These are phyloP conservation scores for Bufo bufo DNA, from an alignment of 2,113 vertebrate species.

Conservation along the genomic window DNA sequence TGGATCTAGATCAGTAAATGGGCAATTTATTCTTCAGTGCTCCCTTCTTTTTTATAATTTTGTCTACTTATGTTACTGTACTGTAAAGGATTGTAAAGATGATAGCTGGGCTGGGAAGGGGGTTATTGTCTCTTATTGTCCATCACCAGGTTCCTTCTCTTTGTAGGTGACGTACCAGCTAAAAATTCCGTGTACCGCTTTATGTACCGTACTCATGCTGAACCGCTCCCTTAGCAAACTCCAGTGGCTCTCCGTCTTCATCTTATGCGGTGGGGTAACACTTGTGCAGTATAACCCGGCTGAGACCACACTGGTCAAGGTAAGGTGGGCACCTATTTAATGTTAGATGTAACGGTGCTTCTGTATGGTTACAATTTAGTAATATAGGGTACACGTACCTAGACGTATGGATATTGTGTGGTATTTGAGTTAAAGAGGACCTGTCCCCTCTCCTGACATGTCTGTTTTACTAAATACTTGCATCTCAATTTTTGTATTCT, in stretches of 20 bases:
- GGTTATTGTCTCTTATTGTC: not conserved
- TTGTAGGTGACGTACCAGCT: conserved; percentile 93
- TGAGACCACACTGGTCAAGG: conserved; percentile 88
- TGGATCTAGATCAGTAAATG: not conserved
- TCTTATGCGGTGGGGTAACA: conserved; percentile 88
- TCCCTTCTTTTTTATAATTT: no score
- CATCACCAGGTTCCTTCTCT: not conserved
- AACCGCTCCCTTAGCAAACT: conserved; percentile 85
- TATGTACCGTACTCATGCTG: conserved; percentile 95
- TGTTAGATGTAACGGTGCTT: not conserved
- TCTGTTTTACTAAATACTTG: no score
- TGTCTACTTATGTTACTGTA: not conserved
- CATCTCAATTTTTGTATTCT: no score
- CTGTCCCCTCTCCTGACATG: no score
- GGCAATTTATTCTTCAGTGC: no score
- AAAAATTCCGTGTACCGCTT: conserved; percentile 95
- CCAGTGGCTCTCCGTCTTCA: conserved; percentile 95
- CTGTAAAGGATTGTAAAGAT: not conserved
- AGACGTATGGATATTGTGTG: no score
- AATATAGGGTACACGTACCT: no score
- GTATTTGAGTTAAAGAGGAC: no score
- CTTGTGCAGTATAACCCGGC: conserved; percentile 92
- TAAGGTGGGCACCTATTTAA: conserved; percentile 62
- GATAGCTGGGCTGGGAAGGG: no score
- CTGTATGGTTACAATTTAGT: no score